Evolutionary conservation across 2,888 invertebrate genomes (phyloP), one percentile per base, ranked within the genome.

Genomic region (Petrophora chlorosata): DNA sequence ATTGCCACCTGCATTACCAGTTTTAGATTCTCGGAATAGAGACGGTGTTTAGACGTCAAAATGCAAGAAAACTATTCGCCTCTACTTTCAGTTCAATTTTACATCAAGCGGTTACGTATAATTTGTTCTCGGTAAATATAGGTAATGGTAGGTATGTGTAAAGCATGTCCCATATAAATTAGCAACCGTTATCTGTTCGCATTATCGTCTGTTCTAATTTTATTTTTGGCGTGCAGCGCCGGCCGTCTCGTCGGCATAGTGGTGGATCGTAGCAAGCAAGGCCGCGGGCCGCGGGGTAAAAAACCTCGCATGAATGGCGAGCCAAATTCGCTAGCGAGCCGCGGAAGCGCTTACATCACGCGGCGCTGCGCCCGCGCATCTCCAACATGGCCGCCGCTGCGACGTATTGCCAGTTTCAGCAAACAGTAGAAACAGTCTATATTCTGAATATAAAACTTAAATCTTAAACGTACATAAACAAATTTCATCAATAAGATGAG

Each of bases 221-320:
- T 67, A 74, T 72, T 69, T 73, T 72, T 72, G 65, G 70, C 73
- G 76, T 67, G 55, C 56, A 63, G 61, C 67, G 69, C 65, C 57
- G 74, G 73, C 75, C 57, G 74, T 73, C 75, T 71, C 47, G 41
- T 23, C 36, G 40, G 23, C 15, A 41, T 36, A 40, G 35, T 59
- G 54, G 33, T 59, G 59, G 75, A 34, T 39, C 78, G 83, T 81
- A 79, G 80, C 59, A 51, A 66, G 71, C 85, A 86, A 85, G 85
- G 87, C 82, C 86, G 85, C 60, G 59, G 85, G 87, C 82, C 86
- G 85, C 60, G 59, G 64, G 59, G 76, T 69, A 78, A 82, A 82
- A 86, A 84, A 81, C 73, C 65, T 66, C 68, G 80, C 73, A 87
- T 89, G 87, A 89, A 87, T 86, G 87, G 80, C 79, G 74, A 65